Evolutionary conservation across 1,140 invertebrate genomes (phyloP).

Genomic region (Subanguina moxae): DNA sequence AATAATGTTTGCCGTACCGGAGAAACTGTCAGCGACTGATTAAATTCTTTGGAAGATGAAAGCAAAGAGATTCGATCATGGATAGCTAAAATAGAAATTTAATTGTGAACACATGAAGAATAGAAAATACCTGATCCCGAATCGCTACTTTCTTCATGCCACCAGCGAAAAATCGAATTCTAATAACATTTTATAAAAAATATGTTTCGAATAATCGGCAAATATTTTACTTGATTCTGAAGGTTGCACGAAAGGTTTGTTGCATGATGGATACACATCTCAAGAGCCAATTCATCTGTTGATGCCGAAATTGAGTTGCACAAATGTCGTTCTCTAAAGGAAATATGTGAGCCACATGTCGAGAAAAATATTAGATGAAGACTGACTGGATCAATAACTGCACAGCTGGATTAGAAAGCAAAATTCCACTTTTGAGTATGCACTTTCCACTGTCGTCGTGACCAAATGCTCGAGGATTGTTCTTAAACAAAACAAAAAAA

Average conservation of each 20-base stretch:
- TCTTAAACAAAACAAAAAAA: background rate
- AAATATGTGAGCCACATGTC: background rate
- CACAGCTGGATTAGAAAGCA: constrained; percentile 54
- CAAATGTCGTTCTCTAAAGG: constrained; percentile 47
- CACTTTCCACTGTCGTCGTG: constrained; percentile 34
- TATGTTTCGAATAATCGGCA: too few species aligned
- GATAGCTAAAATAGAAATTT: constrained; percentile 17
- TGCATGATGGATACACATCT: constrained; percentile 53
- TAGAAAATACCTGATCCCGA: constrained; percentile 30
- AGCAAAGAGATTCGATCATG: constrained; percentile 37
- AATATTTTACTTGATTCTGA: constrained; percentile 14
- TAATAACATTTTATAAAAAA: constrained; percentile 7
- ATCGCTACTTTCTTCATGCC: constrained; percentile 42
- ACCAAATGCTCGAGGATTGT: constrained; percentile 30
- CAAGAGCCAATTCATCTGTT: constrained; percentile 52
- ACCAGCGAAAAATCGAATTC: constrained; percentile 43
- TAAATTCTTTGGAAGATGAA: constrained; percentile 37
- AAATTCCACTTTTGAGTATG: constrained; percentile 46
- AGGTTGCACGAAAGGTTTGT: constrained; percentile 50
- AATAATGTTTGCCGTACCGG: background rate
- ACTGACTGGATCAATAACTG: constrained; percentile 47
- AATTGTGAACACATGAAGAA: too few species aligned
- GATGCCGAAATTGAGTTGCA: constrained; percentile 40
- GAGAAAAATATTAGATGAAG: constrained; percentile 7
- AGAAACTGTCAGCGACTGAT: constrained; percentile 51